phyloP scores from a whole-genome alignment of 1,140 invertebrate species.

The Amyelois transitella region DNA sequence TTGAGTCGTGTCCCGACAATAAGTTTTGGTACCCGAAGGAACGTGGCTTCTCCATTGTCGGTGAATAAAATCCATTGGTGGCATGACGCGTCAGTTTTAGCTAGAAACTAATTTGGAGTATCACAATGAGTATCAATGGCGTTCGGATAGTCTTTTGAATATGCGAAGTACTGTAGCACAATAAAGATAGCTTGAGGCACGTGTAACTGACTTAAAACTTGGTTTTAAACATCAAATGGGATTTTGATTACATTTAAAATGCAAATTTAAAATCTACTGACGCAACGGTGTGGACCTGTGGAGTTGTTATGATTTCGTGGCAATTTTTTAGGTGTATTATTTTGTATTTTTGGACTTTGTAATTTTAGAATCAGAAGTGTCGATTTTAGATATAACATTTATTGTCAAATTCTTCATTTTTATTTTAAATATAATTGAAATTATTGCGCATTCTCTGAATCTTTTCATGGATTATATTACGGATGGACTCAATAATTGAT shows the following conservation, averaged over 20 bases:
- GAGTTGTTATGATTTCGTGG: too few species aligned
- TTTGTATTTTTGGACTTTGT: too few species aligned
- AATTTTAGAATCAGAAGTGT: too few species aligned
- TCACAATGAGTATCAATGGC: constrained; percentile 69
- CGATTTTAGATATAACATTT: too few species aligned
- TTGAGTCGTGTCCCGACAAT: constrained; percentile 56
- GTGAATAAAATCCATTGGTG: constrained; percentile 63
- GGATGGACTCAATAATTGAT: too few species aligned
- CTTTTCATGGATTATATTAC: too few species aligned
- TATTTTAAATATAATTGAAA: too few species aligned
- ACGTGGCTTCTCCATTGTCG: constrained; percentile 67
- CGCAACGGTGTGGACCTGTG: too few species aligned
- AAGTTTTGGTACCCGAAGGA: constrained; percentile 54
- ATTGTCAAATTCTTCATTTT: too few species aligned
- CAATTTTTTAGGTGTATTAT: too few species aligned
- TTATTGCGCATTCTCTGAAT: too few species aligned
- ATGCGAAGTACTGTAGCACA: constrained; percentile 46
- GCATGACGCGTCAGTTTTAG: constrained; percentile 63
- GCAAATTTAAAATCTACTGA: background rate
- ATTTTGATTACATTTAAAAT: constrained; percentile 1
- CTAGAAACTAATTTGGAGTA: constrained; percentile 72
- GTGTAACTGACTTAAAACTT: constrained; percentile 21
- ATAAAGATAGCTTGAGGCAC: constrained; percentile 43
- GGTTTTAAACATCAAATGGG: background rate
- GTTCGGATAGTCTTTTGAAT: constrained; percentile 64